Conservation (phyloP, 2,113 vertebrate species). For the Poeciliopsis occidentalis region DNA sequence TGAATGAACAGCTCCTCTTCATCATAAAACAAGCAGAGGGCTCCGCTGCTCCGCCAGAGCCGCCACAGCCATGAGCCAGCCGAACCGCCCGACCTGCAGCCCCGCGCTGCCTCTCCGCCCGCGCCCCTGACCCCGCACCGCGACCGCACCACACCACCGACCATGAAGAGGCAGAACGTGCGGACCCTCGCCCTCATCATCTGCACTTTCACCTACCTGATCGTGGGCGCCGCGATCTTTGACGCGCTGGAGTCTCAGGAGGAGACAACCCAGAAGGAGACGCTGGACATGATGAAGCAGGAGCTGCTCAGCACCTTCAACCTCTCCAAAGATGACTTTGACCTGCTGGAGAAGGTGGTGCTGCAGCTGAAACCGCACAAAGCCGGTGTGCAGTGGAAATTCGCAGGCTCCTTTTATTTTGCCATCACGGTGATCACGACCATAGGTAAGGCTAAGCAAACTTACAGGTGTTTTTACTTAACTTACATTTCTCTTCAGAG, state of each 20-base stretch:
- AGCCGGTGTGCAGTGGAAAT: conserved; percentile 93
- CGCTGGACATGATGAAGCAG: conserved; percentile 78
- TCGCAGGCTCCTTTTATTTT: conserved; percentile 96
- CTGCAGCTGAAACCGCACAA: conserved; percentile 93
- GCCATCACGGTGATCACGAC: conserved; percentile 98
- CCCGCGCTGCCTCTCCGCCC: conserved; percentile 67
- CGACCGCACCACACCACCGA: conserved; percentile 1
- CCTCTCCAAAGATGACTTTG: conserved; percentile 84
- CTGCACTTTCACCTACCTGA: conserved; percentile 95
- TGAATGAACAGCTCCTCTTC: conserved; percentile 88
- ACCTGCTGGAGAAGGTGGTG: conserved; percentile 87
- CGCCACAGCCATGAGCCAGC: conserved; percentile 85
- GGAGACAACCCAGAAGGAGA: conserved; percentile 82
- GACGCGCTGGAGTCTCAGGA: conserved; percentile 89
- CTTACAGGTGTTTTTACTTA: neutral
- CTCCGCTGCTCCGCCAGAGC: conserved; percentile 52
- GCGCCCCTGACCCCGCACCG: conserved; percentile 66
- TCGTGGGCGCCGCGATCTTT: conserved; percentile 94
- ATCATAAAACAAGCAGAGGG: conserved; percentile 70
- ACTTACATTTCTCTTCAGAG: neutral
- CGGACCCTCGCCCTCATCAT: conserved; percentile 92
- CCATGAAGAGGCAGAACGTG: conserved; percentile 97
- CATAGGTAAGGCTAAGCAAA: conserved; percentile 84
- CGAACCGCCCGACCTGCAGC: conserved; percentile 81
- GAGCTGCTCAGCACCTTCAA: conserved; percentile 88